phyloP scores from a whole-genome alignment of 2,113 vertebrate genomes.

The Callionymus lyra region DNA sequence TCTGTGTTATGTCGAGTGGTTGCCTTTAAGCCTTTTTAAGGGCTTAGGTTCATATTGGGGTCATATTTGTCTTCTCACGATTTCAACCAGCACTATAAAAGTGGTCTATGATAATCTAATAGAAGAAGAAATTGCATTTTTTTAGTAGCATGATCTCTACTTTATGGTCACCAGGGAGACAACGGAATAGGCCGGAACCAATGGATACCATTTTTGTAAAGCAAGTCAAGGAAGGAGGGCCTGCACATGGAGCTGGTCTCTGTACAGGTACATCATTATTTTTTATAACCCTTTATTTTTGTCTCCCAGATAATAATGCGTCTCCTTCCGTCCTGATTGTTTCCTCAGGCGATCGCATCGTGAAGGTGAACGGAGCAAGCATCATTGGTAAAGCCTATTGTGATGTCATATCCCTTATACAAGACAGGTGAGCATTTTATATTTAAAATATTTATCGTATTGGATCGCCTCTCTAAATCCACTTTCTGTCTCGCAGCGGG shows the following conservation, averaged over 20 bases:
- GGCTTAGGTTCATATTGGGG: too few species aligned
- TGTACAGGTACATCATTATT: conserved; percentile 80
- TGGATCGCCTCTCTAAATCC: not conserved
- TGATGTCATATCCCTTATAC: conserved; percentile 94
- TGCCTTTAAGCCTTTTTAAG: too few species aligned
- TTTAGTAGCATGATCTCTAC: not conserved
- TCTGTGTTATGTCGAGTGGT: too few species aligned
- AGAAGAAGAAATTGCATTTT: not conserved
- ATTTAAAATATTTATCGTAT: not conserved
- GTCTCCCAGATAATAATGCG: not conserved
- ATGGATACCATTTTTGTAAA: conserved; percentile 99
- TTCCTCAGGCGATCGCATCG: conserved; percentile 83
- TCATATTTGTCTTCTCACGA: too few species aligned
- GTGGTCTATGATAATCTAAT: too few species aligned
- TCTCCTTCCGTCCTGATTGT: not conserved
- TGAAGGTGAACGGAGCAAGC: conserved; percentile 95
- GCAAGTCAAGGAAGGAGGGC: conserved; percentile 91
- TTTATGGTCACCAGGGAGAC: conserved; percentile 71
- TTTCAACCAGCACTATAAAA: too few species aligned
- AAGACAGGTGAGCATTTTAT: conserved; percentile 79
- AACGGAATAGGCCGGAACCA: conserved; percentile 81
- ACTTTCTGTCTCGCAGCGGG: conserved; percentile 68
- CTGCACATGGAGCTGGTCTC: conserved; percentile 85
- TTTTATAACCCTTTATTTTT: not conserved
- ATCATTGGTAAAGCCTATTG: conserved; percentile 97